Evolutionary conservation across 2,888 invertebrate species (phyloP), one percentile per base, ranked within the genome.

Genomic region (Xanthia icteritia): DNA sequence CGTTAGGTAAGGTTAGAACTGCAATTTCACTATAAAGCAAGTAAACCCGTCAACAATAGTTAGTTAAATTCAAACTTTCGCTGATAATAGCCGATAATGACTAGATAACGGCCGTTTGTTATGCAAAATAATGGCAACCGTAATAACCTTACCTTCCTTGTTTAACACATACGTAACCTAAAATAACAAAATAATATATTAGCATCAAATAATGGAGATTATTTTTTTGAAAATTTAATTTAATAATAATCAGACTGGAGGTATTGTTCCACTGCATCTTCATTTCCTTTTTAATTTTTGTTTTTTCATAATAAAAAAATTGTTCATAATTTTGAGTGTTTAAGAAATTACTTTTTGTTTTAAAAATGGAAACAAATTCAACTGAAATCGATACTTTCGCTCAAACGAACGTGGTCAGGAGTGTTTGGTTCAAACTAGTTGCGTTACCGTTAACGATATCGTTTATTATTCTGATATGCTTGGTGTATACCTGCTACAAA

Each of bases 401-500:
- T 0, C 27, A 69, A 23, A 65, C 60, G 0, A 73, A 11, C 15
- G 73, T 87, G 0, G 68, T 87, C 0, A 67, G 69, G 13, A 64
- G 78, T 8, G 73, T 92, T 48, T 89, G 90, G 88, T 79, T 90
- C 1, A 85, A 77, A 61, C 31, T 93, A 13, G 76, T 94, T 0
- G 39, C 89, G 0, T 27, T 86, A 0, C 93, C 93, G 0, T 0
- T 91, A 0, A 0, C 76, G 0, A 64, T 91, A 5, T 84, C 90
- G 0, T 60, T 92, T 0, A 8, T 90, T 2, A 60, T 94, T 13
- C 56, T 95, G 0, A 15, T 92, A 0, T 93, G 89, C 51, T 58
- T 95, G 5, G 8, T 92, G 5, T 94, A 93, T 90, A 91, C 87
- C 27, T 95, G 95, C 83, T 94, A 94, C 83, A 90, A 83, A 68